Base-by-base conservation (phyloP, 2,113 vertebrate genomes). In the Phalacrocorax brasilianus region DNA sequence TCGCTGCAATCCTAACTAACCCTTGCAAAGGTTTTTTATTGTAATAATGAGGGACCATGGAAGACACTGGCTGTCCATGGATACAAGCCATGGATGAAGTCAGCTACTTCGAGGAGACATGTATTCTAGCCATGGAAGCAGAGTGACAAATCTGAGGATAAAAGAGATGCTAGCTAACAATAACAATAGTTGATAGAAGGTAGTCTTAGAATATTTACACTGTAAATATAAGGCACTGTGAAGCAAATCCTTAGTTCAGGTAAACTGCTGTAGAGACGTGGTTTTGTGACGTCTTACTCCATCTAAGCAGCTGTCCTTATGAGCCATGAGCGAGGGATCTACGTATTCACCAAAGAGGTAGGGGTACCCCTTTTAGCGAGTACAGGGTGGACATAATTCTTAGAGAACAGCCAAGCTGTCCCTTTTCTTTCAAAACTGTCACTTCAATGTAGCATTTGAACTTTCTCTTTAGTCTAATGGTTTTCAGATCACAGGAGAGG, bases 341-440 rank as follows among this genome's bases (percentile, higher is more conserved):
- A 23, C 0, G 0, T 20, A 14, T 22, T 58, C 33, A 74, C 7
- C 21, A 42, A 70, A 56, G 42, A 70, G 24, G 11, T 11, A 35
- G 27, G 38, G 38, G 40, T 40, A 26, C 9, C 24, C 9, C 14
- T 68, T 59, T 62, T 55, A 80, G 30, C 12, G 62, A 81, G 21
- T 28, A 24, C 4, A 65, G 21, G 8, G 28, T 59, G 21, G 70
- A 28, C 40, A 13, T 24, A 44, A 33, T 45, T 85, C 47, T 72
- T 49, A 27, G 24, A 45, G 17, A 62, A 65, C 7, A 55, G n/a
- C 28, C 80, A 32, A 59, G n/a, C 28, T 83, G n/a, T 13, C 27
- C 21, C 47, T 95, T 73, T 55, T 62, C 40, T 93, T 85, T 80
- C 19, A 85, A 80, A 96, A 55, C 15, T 68, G 55, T 47, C 4